Conservation (phyloP, 2,113 vertebrate genomes). For the Sebastes schlegelii region DNA sequence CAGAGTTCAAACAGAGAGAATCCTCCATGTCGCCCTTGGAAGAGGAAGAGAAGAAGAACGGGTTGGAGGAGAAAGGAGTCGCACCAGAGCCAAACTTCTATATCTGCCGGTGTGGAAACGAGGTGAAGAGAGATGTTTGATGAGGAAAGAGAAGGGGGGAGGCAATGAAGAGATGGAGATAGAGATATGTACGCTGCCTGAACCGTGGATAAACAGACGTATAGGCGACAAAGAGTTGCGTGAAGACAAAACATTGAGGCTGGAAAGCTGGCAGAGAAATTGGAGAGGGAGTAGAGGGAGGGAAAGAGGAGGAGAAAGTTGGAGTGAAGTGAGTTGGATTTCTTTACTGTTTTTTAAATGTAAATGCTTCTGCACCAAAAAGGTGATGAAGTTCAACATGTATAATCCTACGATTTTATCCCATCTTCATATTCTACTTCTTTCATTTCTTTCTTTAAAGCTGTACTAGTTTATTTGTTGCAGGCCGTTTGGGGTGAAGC, state of each 20-base stretch:
- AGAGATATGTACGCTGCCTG: neutral
- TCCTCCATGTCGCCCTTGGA: constrained; percentile 1
- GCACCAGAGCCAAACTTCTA: constrained; percentile 26
- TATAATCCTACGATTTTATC: neutral
- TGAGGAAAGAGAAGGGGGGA: neutral
- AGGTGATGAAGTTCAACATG: neutral
- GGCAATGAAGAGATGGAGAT: constrained; percentile 2
- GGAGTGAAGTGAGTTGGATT: neutral
- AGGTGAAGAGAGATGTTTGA: constrained; percentile 39
- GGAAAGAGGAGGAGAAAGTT: neutral
- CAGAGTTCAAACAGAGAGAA: constrained; percentile 25
- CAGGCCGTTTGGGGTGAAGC: neutral
- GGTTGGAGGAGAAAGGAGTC: neutral
- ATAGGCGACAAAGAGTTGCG: neutral
- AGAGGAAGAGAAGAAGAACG: neutral
- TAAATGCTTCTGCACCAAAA: no score
- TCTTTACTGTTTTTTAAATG: no score
- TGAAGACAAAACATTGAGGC: constrained; percentile 34
- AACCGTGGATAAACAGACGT: constrained; percentile 22
- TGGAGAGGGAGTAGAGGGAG: neutral
- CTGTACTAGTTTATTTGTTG: neutral
- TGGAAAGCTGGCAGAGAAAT: constrained; percentile 20
- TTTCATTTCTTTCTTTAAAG: neutral
- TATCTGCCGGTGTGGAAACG: constrained; percentile 25
- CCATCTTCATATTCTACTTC: neutral